Base-by-base conservation (phyloP, 2,113 vertebrate species). In the Mirza zaza region DNA sequence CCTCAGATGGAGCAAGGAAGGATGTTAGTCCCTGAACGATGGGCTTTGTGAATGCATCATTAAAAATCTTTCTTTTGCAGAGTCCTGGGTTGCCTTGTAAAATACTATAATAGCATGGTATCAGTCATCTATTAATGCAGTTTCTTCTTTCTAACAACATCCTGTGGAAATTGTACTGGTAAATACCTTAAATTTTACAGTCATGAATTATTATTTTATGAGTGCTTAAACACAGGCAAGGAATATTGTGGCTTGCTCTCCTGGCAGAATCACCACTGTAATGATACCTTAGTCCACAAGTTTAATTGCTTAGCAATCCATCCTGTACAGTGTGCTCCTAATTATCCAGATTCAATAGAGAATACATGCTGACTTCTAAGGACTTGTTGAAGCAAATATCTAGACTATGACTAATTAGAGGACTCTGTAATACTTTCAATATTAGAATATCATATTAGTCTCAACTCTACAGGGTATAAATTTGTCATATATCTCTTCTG, bases 351-450 rank as follows among this genome's bases (percentile, higher is more conserved):
- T 89, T 95, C 71, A 93, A 36, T 76, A 57, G 87, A 87, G 91
- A 93, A 76, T 57, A 75, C 73, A 77, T 45, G 79, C 93, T 80
- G 86, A 96, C 68, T 94, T 80, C 82, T 5, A 91, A 86, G 59
- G 68, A 71, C 71, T 95, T 95, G 36, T 75, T 95, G 89, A 96
- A 94, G 39, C 82, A 95, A 94, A 89, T 80, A 94, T 94, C 79
- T 81, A 92, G 83, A 83, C 57, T 94, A 88, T 87, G 63, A 90
- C 82, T 96, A 96, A 96, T 91, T 94, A 93, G 68, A 96, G 55
- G 27, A 36, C 12, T 68, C 77, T 87, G 48, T 70, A 87, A 91
- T 80, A 93, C 39, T 87, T 88, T 95, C 73, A 91, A 10, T 93
- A 94, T 96, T 96, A 94, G 87, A 91, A 94, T 81, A 94, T 59